Evolutionary conservation across 2,888 invertebrate species (phyloP).

Genomic region (Druceiella hillmani): DNA sequence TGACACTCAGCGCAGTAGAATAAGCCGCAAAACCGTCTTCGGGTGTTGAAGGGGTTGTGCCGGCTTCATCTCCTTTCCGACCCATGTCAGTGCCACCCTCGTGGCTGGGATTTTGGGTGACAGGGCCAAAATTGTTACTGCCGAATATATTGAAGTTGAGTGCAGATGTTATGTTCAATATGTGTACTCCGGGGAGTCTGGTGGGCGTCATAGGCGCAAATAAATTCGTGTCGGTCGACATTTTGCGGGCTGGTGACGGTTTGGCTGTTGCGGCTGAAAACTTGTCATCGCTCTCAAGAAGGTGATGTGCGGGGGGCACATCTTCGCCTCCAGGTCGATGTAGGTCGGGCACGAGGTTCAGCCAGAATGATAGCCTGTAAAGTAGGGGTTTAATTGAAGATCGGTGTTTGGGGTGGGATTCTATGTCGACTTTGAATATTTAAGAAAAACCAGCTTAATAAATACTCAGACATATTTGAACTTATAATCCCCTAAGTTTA

Average conservation of each 20-base stretch:
- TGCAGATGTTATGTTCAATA: slow-evolving; percentile 42
- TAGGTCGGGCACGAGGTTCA: slow-evolving; percentile 88
- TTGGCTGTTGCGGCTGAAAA: slow-evolving; percentile 49
- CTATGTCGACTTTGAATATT: no score
- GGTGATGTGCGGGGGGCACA: slow-evolving; percentile 79
- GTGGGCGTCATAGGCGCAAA: slow-evolving; percentile 41
- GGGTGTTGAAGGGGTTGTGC: slow-evolving; percentile 54
- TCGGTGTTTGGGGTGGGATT: no score
- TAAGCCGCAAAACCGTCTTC: slow-evolving; percentile 88
- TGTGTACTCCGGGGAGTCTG: slow-evolving; percentile 37
- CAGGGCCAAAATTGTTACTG: slow-evolving; percentile 31
- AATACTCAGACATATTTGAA: no score
- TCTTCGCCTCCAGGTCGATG: slow-evolving; percentile 85
- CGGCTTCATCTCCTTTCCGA: slow-evolving; percentile 34
- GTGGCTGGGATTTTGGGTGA: slow-evolving; percentile 35
- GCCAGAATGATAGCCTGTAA: slow-evolving; percentile 82
- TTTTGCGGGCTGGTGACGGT: slow-evolving; percentile 52
- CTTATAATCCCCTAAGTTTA: no score
- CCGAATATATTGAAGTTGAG: slow-evolving; percentile 38
- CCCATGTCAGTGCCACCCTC: slow-evolving; percentile 27
- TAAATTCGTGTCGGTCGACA: slow-evolving; percentile 45
- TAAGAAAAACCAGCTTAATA: no score
- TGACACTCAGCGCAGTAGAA: slow-evolving; percentile 86
- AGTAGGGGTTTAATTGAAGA: no score
- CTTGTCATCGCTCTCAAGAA: slow-evolving; percentile 69